These are phyloP conservation scores for Tragelaphus oryx DNA, from an alignment of 2,797 vertebrate species.

Conservation along the genomic window DNA sequence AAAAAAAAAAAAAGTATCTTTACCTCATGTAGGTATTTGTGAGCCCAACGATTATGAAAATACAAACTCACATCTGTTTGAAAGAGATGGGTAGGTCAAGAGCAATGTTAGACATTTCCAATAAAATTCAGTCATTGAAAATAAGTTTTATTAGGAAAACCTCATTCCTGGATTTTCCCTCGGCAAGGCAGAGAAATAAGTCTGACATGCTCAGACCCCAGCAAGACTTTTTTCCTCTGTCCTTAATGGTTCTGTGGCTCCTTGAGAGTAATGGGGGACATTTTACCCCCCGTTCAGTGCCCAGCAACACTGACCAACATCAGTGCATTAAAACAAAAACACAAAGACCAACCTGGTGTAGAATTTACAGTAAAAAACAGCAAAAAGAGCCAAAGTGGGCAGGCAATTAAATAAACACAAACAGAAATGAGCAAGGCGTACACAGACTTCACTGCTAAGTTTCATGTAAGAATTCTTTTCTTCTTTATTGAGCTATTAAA, in stretches of 20 bases:
- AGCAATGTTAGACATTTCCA: slow-evolving; percentile 63
- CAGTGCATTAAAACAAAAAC: not conserved
- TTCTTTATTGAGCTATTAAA: slow-evolving; percentile 41
- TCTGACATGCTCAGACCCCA: slow-evolving; percentile 40
- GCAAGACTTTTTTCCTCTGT: not conserved
- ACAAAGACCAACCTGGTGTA: not conserved
- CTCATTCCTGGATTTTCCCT: slow-evolving; percentile 48
- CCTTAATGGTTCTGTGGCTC: slow-evolving; percentile 21
- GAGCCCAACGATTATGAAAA: slow-evolving; percentile 65
- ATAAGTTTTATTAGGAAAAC: slow-evolving; percentile 71
- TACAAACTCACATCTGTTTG: slow-evolving; percentile 68
- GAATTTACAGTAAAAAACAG: slow-evolving; percentile 33
- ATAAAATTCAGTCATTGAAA: slow-evolving; percentile 72
- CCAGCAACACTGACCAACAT: not conserved
- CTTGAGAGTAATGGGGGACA: not conserved
- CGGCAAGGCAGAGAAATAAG: slow-evolving; percentile 30
- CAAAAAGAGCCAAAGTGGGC: not conserved
- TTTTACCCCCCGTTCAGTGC: not conserved
- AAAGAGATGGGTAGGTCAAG: slow-evolving; percentile 50
- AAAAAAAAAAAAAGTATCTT: slow-evolving; percentile 48
- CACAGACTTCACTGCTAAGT: not conserved
- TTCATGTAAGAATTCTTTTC: slow-evolving; percentile 22
- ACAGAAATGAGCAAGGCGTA: not conserved
- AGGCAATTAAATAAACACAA: slow-evolving; percentile 13
- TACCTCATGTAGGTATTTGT: slow-evolving; percentile 67